phyloP scores from a whole-genome alignment of 2,113 vertebrate species.

The Stercorarius parasiticus region DNA sequence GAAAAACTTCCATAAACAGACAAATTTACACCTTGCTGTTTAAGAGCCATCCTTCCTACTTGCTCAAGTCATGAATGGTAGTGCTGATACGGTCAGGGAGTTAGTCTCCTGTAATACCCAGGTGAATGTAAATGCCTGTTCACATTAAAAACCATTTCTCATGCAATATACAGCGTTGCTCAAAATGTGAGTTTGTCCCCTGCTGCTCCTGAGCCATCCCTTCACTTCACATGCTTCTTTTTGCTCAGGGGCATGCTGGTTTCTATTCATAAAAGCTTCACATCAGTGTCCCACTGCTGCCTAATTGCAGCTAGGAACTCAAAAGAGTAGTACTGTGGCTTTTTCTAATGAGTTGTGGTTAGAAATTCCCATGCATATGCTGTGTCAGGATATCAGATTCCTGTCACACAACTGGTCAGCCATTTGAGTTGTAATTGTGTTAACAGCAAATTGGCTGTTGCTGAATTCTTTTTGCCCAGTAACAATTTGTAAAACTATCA shows the following conservation, averaged over 20 bases:
- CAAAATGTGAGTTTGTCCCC: neutral
- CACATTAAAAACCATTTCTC: slow-evolving; percentile 11
- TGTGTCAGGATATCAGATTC: slow-evolving; percentile 31
- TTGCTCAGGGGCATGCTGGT: slow-evolving; percentile 49
- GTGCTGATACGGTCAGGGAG: neutral
- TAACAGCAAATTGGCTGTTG: slow-evolving; percentile 44
- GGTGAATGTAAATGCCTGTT: neutral
- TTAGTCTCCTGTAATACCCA: neutral
- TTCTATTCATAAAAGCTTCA: slow-evolving; percentile 29
- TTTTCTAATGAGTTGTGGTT: slow-evolving; percentile 34
- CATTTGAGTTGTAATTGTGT: neutral
- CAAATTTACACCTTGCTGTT: neutral
- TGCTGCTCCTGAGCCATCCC: slow-evolving; percentile 22
- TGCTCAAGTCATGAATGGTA: neutral
- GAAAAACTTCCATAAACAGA: neutral
- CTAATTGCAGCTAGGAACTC: slow-evolving; percentile 47
- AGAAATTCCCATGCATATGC: slow-evolving; percentile 1
- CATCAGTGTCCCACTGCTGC: slow-evolving; percentile 41
- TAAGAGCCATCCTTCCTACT: neutral
- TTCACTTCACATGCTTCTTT: neutral
- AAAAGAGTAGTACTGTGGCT: slow-evolving; percentile 10
- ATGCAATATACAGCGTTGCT: neutral
- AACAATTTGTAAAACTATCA: slow-evolving; percentile 20
- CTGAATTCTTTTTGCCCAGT: neutral
- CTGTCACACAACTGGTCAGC: slow-evolving; percentile 13